phyloP scores from a whole-genome alignment of 2,888 invertebrate species.

The Drosophila affinis region DNA sequence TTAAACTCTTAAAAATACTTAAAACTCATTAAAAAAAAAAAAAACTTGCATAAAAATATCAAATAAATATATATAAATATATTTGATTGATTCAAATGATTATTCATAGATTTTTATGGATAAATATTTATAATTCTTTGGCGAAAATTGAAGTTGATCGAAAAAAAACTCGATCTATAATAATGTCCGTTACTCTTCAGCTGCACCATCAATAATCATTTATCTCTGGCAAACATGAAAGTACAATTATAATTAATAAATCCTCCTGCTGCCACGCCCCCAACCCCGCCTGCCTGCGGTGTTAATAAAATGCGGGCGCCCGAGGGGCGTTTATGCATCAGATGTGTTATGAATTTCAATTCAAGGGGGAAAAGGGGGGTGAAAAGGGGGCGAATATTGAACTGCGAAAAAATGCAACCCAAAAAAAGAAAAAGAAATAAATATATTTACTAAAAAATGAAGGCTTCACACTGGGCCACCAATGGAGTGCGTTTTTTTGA shows the following conservation, averaged over 20 bases:
- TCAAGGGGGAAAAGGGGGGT: no score
- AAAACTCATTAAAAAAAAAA: not conserved
- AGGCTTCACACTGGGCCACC: conserved; percentile 31
- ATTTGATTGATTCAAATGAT: no score
- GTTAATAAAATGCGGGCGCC: conserved; percentile 51
- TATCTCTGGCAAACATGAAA: conserved; percentile 19
- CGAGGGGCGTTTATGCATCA: conserved; percentile 74
- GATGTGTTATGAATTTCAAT: conserved; percentile 79
- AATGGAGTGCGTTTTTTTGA: conserved; percentile 58
- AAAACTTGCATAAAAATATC: not conserved
- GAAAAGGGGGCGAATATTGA: not conserved
- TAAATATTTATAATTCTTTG: no score
- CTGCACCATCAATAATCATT: conserved; percentile 14
- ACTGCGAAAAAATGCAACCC: not conserved
- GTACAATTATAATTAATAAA: conserved; percentile 64
- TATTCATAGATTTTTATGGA: no score
- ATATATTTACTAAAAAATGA: not conserved
- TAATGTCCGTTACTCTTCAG: conserved; percentile 1
- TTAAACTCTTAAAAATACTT: not conserved
- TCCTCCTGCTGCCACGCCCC: conserved; percentile 35
- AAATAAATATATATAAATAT: not conserved
- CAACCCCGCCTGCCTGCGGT: no score
- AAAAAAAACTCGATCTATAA: no score
- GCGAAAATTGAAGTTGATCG: no score
- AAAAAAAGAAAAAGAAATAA: conserved; percentile 6